Evolutionary conservation across 53 echinoderm and acorn worm species (phyloP), one percentile per base, ranked within the genome.

Genomic region (Echinometra lucunter): DNA sequence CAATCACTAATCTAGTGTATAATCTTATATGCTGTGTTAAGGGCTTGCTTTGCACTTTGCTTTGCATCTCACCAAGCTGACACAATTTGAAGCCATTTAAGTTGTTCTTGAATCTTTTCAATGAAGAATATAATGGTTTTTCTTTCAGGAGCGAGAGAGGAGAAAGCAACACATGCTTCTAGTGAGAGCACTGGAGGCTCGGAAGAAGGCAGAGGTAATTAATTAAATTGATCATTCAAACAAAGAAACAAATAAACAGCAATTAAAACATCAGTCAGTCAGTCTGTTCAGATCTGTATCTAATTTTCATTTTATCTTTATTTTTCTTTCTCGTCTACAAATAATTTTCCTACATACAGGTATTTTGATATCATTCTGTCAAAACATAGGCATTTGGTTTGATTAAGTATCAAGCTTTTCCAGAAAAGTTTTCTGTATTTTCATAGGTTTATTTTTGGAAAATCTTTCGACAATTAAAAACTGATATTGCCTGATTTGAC

Each of bases 131-230:
- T 66, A 42, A 30, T 23, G 7, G 38, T 90, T 91, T n/a, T 42
- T 66, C 82, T 49, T 96, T 27, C 67, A 98, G 99, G 99, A 99
- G 74, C 97, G 99, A 53, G 99, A 99, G 91, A 82, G 99, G 91
- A 91, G 99, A 69, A 99, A 99, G 89, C 99, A 99, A 89, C 99
- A 99, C 95, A 97, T 99, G 99, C 96, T 99, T 49, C 90, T 99
- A 25, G 99, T 99, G 30, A 93, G 97, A 96, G 99, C 99, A 21
- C 93, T 99, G 66, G 99, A 99, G 47, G 99, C 99, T 27, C 85
- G 99, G 23, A 99, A 99, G 95, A 99, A 99, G 92, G 97, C 97
- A 23, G 99, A 99, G 99, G 99, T 99, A 96, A 45, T 57, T 45
- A 30, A 13, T 88, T 15, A 12, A 30, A 13, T 88, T 15, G 4